Evolutionary conservation across 2,113 vertebrate genomes (phyloP), one percentile per base, ranked within the genome.

Genomic region (Ahaetulla prasina): DNA sequence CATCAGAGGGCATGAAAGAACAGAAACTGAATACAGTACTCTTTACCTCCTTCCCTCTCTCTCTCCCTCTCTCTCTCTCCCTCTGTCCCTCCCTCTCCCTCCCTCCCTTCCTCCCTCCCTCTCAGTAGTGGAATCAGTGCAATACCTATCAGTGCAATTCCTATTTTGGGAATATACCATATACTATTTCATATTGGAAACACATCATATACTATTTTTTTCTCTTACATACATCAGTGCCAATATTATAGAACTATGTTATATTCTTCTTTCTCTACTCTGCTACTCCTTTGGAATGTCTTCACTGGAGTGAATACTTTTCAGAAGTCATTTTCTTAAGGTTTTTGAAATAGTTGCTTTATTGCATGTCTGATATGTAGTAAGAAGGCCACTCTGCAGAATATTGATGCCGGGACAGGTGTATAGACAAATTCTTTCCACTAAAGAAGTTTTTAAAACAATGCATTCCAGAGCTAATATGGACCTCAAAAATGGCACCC

Each of bases 1-100:
- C 94, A 94, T 91, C 88, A 88, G 50, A 93, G 89, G 94, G 92
- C 86, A 92, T 89, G 49, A 80, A 57, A 45, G 39, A 88, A 89
- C 45, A 25, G 87, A 94, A 92, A 53, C 49, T 92, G 91, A 93
- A 88, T 52, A 86, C 25, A 22, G 35, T 39, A 35, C 3, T n/a
- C n/a, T 74, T 74, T 20, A 35, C 16, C 14, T 74, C 16, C 14
- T 35, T 35, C 2, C 35, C 9, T 18, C 0, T 8, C 1, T 27
- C 2, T 11, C 57, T 60, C 3, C 30, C 25, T 14, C 57, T 60
- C 8, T 30, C 25, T 27, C 1, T 9, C n/a, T 74, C 11, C 6
- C 10, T 63, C 57, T 8, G 1, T 55, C 55, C 14, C 7, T 9
- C 2, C 52, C 57, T 8, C 12, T 2, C 12, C 5, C 30, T 5